Evolutionary conservation across 2,888 invertebrate species (phyloP).

Genomic region (Lucinisca nassula): DNA sequence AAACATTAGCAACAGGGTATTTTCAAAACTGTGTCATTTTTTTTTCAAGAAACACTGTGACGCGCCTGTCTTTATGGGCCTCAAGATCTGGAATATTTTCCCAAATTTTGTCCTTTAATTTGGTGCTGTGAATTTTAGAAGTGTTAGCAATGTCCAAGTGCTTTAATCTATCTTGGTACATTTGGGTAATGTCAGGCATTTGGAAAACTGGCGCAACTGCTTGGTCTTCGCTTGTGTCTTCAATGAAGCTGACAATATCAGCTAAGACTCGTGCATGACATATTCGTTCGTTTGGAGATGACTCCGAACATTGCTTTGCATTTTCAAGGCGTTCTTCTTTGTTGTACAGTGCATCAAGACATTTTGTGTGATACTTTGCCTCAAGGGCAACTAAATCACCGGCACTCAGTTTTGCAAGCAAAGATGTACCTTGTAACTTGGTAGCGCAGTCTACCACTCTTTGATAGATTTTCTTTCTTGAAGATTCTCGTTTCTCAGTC

Average conservation of each 20-base stretch:
- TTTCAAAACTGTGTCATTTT: too few relatives aligned
- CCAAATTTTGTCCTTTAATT: background rate
- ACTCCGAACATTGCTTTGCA: background rate
- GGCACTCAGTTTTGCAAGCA: background rate
- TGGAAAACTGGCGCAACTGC: background rate
- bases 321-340: too few relatives aligned
- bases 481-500: background rate
- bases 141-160: background rate
- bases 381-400: background rate
- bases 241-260: background rate
- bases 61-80: background rate
- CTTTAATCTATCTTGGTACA: background rate
- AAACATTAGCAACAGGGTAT: too few relatives aligned
- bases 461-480: too few relatives aligned
- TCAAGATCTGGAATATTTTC: background rate
- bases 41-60: too few relatives aligned
- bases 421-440: background rate
- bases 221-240: background rate
- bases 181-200: background rate
- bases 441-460: too few relatives aligned
- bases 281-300: background rate
- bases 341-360: background rate
- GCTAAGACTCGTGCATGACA: background rate
- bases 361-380: background rate
- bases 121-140: too few relatives aligned